A percentile compares a stretch with the other conserved stretches of the same genome.
Evolutionary conservation across 64 coral and sea anemone genomes (phyloP).

Genomic region (Porites lutea): DNA sequence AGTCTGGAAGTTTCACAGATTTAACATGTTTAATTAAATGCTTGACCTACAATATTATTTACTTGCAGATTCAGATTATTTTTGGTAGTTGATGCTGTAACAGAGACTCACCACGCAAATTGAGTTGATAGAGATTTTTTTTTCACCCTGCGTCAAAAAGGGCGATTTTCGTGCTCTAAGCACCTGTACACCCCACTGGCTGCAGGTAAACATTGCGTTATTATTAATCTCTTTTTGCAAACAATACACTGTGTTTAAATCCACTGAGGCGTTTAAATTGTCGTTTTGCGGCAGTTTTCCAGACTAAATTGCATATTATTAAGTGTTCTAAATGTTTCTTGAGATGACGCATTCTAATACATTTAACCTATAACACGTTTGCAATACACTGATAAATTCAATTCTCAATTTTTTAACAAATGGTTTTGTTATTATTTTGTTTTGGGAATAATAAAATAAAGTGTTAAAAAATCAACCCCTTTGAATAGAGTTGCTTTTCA

Average conservation of each 20-base stretch:
- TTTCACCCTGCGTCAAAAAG: not conserved
- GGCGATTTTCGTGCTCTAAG: slow-evolving; percentile 12
- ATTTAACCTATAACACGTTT: not conserved
- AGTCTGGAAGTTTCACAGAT: not conserved
- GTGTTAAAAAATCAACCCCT: not conserved
- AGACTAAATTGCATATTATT: slow-evolving; percentile 23
- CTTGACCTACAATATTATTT: no score
- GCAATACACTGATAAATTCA: not conserved
- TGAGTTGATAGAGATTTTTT: not conserved
- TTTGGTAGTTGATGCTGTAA: not conserved
- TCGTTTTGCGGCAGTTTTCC: not conserved
- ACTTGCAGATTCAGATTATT: not conserved
- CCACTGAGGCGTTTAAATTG: slow-evolving; percentile 13
- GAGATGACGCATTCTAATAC: not conserved
- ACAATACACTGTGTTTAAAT: slow-evolving; percentile 44
- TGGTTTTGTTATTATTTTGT: not conserved
- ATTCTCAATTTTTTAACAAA: not conserved
- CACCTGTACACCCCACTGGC: slow-evolving; percentile 26
- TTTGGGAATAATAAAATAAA: not conserved
- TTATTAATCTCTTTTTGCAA: slow-evolving; percentile 31
- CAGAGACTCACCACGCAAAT: not conserved
- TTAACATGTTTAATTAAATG: not conserved
- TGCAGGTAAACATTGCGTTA: slow-evolving; percentile 20
- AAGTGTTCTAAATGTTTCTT: slow-evolving; percentile 22
- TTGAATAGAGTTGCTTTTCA: not conserved